Percentiles rank a stretch among this genome's conserved stretches.
These are phyloP conservation scores for Acrobasis suavella DNA, from an alignment of 2,888 invertebrate species.

Conservation along the genomic window DNA sequence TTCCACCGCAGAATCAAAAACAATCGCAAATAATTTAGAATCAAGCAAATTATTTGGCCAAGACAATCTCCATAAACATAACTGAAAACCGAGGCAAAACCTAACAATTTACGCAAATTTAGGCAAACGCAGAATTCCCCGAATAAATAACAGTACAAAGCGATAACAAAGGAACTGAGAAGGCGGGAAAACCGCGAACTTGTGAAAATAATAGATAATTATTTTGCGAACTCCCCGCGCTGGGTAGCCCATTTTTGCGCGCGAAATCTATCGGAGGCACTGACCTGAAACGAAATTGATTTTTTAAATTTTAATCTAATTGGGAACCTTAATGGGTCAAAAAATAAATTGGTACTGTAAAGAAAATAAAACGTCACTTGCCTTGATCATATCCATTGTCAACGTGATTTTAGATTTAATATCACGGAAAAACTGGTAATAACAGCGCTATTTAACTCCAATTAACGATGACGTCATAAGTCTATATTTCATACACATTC, in stretches of 20 bases:
- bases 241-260: background rate
- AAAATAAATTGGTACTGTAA: too few relatives aligned
- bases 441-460: too few relatives aligned
- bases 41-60: slow-evolving; percentile 7
- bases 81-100: background rate
- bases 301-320: background rate
- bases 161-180: slow-evolving; percentile 28
- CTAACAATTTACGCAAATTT: slow-evolving; percentile 16
- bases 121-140: slow-evolving; percentile 19
- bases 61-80: slow-evolving; percentile 11
- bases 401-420: too few relatives aligned
- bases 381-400: too few relatives aligned
- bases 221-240: slow-evolving; percentile 20
- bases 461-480: too few relatives aligned
- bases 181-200: slow-evolving; percentile 26
- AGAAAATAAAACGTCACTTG: too few relatives aligned
- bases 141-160: slow-evolving; percentile 28
- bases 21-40: slow-evolving; percentile 10
- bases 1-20: slow-evolving; percentile 6
- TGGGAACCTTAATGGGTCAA: too few relatives aligned
- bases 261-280: background rate
- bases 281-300: background rate
- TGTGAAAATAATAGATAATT: slow-evolving; percentile 25
- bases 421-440: too few relatives aligned
- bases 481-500: too few relatives aligned